Evolutionary conservation across 1,140 invertebrate species (phyloP).

Genomic region (Euglossa dilemma): DNA sequence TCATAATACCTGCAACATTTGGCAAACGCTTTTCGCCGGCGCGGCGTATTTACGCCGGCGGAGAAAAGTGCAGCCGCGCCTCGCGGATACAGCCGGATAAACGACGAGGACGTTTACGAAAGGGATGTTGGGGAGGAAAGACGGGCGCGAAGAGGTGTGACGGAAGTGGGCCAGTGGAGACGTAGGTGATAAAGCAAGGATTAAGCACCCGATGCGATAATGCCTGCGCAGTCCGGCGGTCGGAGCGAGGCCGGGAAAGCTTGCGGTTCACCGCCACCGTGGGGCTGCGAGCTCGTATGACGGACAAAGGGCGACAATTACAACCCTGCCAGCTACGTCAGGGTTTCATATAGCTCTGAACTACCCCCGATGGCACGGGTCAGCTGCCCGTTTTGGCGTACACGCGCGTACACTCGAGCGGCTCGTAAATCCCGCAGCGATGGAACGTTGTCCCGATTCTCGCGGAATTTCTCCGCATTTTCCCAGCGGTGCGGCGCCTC

Average conservation of each 20-base stretch:
- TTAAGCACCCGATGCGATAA: constrained; percentile 73
- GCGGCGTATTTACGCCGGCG: constrained; percentile 51
- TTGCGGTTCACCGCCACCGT: constrained; percentile 66
- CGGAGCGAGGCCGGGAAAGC: constrained; percentile 59
- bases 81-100: no score
- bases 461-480: not conserved
- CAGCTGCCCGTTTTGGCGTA: constrained; percentile 52
- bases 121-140: not conserved
- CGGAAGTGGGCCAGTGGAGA: constrained; percentile 23
- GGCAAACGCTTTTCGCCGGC: constrained; percentile 42
- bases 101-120: not conserved
- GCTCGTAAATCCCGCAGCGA: constrained; percentile 7
- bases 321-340: constrained; percentile 70
- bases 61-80: not conserved
- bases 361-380: constrained; percentile 56
- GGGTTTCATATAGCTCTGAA: constrained; percentile 64
- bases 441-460: not conserved
- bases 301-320: constrained; percentile 76
- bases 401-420: constrained; percentile 3
- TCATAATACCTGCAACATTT: constrained; percentile 65
- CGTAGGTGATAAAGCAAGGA: constrained; percentile 70
- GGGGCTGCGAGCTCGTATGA: constrained; percentile 67
- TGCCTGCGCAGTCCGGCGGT: constrained; percentile 59
- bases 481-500: no score
- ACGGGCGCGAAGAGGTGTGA: not conserved